Conservation (phyloP, 2,888 invertebrate genomes). For the Leptopilina drosophilae region DNA sequence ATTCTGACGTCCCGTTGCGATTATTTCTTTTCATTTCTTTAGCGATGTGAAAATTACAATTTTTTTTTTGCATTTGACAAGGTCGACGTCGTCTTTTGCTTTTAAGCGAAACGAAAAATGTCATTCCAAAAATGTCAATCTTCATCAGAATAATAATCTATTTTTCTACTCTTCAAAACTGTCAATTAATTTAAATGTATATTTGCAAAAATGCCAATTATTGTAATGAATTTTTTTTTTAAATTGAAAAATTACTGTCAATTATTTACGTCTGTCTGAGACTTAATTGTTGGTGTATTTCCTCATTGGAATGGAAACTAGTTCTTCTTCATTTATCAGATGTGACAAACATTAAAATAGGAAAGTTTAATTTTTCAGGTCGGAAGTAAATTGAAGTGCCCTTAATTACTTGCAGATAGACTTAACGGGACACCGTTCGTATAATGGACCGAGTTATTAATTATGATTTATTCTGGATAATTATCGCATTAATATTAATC, state of each 20-base stretch:
- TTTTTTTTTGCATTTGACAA: slow-evolving; percentile 6
- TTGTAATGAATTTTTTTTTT: too few species aligned
- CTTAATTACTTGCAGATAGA: slow-evolving; percentile 24
- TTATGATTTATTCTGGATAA: slow-evolving; percentile 66
- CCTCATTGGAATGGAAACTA: neutral
- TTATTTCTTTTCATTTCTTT: slow-evolving; percentile 59
- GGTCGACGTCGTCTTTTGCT: neutral
- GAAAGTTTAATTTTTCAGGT: slow-evolving; percentile 21
- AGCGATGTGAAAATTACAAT: slow-evolving; percentile 59
- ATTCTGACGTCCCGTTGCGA: slow-evolving; percentile 66
- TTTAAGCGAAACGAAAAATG: neutral
- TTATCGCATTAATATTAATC: slow-evolving; percentile 64
- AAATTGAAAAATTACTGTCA: neutral
- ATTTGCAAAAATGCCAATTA: too few species aligned
- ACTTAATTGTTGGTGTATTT: neutral
- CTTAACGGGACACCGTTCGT: slow-evolving; percentile 16
- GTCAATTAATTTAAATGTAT: slow-evolving; percentile 1
- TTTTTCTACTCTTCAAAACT: neutral
- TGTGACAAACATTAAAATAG: slow-evolving; percentile 21
- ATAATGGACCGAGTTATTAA: slow-evolving; percentile 66
- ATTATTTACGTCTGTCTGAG: neutral
- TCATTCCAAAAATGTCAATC: slow-evolving; percentile 28
- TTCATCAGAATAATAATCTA: slow-evolving; percentile 6
- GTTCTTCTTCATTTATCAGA: neutral
- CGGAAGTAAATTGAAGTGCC: slow-evolving; percentile 30